Percentiles rank a stretch among this genome's conserved stretches.
Evolutionary conservation across 2,113 vertebrate genomes (phyloP).

Genomic region (Dipodomys merriami): DNA sequence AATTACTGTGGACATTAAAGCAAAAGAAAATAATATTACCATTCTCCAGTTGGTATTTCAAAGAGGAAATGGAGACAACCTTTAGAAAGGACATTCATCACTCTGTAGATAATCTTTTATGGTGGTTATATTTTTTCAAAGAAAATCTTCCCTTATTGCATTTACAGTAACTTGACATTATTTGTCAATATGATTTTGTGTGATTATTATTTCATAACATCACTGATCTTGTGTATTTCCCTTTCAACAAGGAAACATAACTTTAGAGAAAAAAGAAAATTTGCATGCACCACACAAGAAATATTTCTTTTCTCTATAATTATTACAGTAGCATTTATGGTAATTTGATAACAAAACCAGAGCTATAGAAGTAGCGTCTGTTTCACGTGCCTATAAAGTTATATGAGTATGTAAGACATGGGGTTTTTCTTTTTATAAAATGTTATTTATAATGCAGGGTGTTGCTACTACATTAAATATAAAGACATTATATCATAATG

Average conservation of each 20-base stretch:
- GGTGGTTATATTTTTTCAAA: background rate
- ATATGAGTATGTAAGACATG: background rate
- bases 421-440: background rate
- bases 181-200: constrained; percentile 2
- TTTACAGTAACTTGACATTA: background rate
- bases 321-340: background rate
- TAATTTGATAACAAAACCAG: background rate
- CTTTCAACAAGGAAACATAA: constrained; percentile 12
- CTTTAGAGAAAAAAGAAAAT: constrained; percentile 14
- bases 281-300: background rate
- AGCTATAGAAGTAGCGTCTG: background rate
- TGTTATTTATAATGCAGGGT: constrained; percentile 13
- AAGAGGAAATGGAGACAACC: constrained; percentile 41
- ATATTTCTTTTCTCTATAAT: background rate
- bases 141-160: background rate
- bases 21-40: background rate
- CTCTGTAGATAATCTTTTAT: background rate
- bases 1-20: background rate
- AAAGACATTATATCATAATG: background rate
- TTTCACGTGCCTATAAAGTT: background rate
- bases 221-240: background rate
- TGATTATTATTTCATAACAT: constrained; percentile 11
- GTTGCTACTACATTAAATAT: background rate
- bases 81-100: background rate
- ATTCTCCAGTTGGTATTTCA: background rate